These are phyloP conservation scores for Choristoneura rosaceana DNA, from an alignment of 2,888 invertebrate genomes.

Conservation along the genomic window DNA sequence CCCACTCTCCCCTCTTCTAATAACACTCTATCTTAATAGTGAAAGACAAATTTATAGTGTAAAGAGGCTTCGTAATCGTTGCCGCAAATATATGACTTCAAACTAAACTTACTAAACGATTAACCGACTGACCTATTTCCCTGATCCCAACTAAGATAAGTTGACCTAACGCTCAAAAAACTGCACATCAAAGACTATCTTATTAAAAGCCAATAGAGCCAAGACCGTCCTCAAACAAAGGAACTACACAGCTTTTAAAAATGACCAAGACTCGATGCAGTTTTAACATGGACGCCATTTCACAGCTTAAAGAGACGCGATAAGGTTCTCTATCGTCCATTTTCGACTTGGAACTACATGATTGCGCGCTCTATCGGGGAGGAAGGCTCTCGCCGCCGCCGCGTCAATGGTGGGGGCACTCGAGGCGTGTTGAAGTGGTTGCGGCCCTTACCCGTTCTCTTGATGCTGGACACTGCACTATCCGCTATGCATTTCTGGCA, in stretches of 20 bases:
- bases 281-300: slow-evolving; percentile 13
- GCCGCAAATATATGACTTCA: neutral
- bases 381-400: slow-evolving; percentile 49
- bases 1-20: no score
- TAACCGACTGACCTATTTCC: slow-evolving; percentile 1
- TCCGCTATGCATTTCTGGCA: slow-evolving; percentile 6
- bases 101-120: neutral
- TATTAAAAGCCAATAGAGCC: slow-evolving; percentile 5
- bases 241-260: slow-evolving; percentile 12
- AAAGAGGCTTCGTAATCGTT: neutral
- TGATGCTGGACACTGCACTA: slow-evolving; percentile 46
- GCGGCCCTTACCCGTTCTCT: slow-evolving; percentile 50
- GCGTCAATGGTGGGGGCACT: slow-evolving; percentile 58
- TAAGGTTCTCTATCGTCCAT: slow-evolving; percentile 16
- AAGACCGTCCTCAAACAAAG: slow-evolving; percentile 9
- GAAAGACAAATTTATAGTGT: no score
- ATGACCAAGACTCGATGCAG: slow-evolving; percentile 31
- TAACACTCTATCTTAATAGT: no score
- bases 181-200: slow-evolving; percentile 2
- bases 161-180: neutral
- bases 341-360: neutral
- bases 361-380: neutral
- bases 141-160: neutral
- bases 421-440: slow-evolving; percentile 74
- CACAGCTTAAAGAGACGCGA: neutral